phyloP scores from a whole-genome alignment of 2,888 invertebrate species.

The Aromia moschata region DNA sequence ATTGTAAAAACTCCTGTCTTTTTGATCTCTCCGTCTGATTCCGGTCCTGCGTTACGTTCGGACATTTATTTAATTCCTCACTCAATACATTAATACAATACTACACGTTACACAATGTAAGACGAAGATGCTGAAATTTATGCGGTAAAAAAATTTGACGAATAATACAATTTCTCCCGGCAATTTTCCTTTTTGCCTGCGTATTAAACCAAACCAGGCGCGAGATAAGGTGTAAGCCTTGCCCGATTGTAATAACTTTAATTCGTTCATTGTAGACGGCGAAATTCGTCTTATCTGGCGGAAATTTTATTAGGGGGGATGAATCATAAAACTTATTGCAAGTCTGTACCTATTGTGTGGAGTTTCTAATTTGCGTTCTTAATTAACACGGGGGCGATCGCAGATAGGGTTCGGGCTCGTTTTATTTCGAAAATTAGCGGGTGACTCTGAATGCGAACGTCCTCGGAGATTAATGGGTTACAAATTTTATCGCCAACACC shows the following conservation, averaged over 20 bases:
- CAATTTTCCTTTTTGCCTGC: too few relatives aligned
- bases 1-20: too few relatives aligned
- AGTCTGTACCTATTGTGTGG: conserved; percentile 32
- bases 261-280: conserved; percentile 18
- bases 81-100: too few relatives aligned
- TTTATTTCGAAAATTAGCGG: conserved; percentile 5
- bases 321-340: conserved; percentile 36
- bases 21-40: too few relatives aligned
- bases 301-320: conserved; percentile 34
- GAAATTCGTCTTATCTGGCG: conserved; percentile 35
- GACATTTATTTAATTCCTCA: too few relatives aligned
- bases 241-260: conserved; percentile 11
- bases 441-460: not conserved
- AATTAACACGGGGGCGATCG: conserved; percentile 16
- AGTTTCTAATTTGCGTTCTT: conserved; percentile 35
- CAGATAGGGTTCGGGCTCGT: conserved; percentile 18
- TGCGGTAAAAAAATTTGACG: too few relatives aligned
- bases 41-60: too few relatives aligned
- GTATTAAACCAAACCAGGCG: conserved; percentile 2
- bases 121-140: too few relatives aligned
- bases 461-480: not conserved
- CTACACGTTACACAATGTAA: too few relatives aligned
- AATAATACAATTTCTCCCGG: too few relatives aligned
- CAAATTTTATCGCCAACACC: not conserved
- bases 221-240: conserved; percentile 1